A percentile compares a stretch with the other conserved stretches of the same genome.
phyloP scores from a whole-genome alignment of 2,797 vertebrate species.

The Danio jaintianensis region DNA sequence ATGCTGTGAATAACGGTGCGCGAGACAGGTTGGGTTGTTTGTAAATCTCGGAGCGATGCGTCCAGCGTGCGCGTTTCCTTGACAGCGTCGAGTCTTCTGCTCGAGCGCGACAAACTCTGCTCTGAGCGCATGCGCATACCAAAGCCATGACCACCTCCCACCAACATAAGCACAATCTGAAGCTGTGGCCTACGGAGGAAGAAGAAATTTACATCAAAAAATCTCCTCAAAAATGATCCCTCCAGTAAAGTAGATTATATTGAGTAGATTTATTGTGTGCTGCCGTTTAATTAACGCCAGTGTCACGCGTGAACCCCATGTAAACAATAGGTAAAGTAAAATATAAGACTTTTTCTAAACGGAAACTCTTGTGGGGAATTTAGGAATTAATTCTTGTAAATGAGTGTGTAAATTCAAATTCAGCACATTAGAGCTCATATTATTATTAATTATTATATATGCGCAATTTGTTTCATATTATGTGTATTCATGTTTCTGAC shows the following conservation, averaged over 20 bases:
- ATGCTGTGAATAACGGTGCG: constrained; percentile 42
- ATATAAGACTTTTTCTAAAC: not conserved
- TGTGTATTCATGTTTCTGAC: not conserved
- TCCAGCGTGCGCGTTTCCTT: constrained; percentile 77
- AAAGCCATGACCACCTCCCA: constrained; percentile 66
- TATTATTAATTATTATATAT: no score
- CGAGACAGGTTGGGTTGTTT: constrained; percentile 70
- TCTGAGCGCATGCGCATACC: constrained; percentile 66
- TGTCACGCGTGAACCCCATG: not conserved
- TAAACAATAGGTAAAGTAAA: not conserved
- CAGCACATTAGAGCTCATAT: not conserved
- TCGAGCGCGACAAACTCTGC: constrained; percentile 50
- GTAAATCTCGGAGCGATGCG: constrained; percentile 71
- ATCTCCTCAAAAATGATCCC: not conserved
- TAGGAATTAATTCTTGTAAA: not conserved
- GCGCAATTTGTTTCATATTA: not conserved
- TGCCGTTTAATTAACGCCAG: not conserved
- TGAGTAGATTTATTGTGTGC: not conserved
- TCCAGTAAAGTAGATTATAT: not conserved
- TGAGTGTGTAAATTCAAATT: not conserved
- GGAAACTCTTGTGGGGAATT: not conserved
- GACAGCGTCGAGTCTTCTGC: constrained; percentile 72
- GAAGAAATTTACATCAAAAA: not conserved
- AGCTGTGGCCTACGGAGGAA: not conserved
- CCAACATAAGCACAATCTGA: constrained; percentile 27